These are phyloP conservation scores for Pogonognathellus flavescens DNA, from an alignment of 1,140 invertebrate species.

Conservation along the genomic window DNA sequence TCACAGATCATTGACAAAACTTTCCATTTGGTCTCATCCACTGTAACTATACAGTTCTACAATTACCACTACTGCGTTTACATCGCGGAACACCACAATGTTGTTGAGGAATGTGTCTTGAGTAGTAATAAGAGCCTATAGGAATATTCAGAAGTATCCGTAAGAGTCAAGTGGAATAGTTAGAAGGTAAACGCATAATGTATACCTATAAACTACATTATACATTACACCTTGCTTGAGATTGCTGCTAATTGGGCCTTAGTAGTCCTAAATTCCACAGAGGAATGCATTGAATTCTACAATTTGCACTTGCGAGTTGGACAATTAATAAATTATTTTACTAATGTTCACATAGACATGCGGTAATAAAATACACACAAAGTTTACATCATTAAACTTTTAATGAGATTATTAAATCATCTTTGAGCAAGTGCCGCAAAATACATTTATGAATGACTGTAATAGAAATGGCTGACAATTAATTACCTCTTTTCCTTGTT, in stretches of 20 bases:
- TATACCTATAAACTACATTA: neutral
- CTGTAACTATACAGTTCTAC: no score
- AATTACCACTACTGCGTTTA: no score
- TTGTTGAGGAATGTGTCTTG: no score
- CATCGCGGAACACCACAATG: no score
- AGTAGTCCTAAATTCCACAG: neutral
- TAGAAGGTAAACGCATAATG: no score
- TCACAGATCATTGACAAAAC: constrained; percentile 32
- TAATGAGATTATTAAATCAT: constrained; percentile 50
- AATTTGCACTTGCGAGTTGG: neutral
- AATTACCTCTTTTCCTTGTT: constrained; percentile 25
- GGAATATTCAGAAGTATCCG: no score
- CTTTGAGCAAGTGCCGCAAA: constrained; percentile 10
- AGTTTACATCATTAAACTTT: constrained; percentile 45
- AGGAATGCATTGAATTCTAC: constrained; percentile 16
- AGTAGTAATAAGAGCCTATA: no score
- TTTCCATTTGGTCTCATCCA: constrained; percentile 1
- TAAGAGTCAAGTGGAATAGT: no score
- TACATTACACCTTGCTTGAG: neutral
- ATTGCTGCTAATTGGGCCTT: neutral
- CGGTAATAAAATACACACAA: constrained; percentile 25
- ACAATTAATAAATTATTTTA: constrained; percentile 20
- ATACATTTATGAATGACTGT: constrained; percentile 35
- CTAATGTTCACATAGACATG: neutral
- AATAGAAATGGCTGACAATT: constrained; percentile 19